Conservation (phyloP, 2,888 invertebrate genomes). For the Andrena dorsata region DNA sequence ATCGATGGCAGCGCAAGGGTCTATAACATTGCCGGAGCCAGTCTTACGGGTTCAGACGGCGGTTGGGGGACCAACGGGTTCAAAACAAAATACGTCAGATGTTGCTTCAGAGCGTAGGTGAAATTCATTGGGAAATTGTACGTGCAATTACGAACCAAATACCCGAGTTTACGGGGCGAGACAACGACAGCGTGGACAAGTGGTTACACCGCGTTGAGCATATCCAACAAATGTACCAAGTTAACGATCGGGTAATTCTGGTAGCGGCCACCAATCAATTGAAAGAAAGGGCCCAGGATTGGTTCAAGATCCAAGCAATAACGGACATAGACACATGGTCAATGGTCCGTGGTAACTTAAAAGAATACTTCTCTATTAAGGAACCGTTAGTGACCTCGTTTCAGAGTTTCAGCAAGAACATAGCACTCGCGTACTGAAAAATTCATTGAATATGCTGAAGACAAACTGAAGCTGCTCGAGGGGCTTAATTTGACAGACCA, state of each 20-base stretch:
- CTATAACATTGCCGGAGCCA: too few relatives aligned
- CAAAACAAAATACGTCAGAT: too few relatives aligned
- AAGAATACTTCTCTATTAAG: background rate
- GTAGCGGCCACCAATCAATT: background rate
- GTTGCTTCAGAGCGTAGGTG: too few relatives aligned
- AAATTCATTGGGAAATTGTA: too few relatives aligned
- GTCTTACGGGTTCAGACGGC: too few relatives aligned
- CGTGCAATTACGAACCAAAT: too few relatives aligned
- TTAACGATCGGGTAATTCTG: background rate
- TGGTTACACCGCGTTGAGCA: background rate
- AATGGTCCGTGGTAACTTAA: background rate
- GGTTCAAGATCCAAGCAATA: background rate
- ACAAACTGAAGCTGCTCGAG: background rate
- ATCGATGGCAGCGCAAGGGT: too few relatives aligned
- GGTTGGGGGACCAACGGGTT: accelerated
- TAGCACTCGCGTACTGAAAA: background rate
- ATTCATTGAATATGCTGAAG: background rate
- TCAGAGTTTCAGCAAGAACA: background rate
- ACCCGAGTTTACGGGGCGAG: background rate
- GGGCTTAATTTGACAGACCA: background rate
- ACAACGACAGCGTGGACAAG: background rate
- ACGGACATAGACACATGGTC: background rate
- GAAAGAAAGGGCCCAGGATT: background rate
- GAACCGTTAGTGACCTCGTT: background rate
- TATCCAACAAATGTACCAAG: background rate